Conservation (phyloP, 2,113 vertebrate genomes). For the Psammodynastes pulverulentus region DNA sequence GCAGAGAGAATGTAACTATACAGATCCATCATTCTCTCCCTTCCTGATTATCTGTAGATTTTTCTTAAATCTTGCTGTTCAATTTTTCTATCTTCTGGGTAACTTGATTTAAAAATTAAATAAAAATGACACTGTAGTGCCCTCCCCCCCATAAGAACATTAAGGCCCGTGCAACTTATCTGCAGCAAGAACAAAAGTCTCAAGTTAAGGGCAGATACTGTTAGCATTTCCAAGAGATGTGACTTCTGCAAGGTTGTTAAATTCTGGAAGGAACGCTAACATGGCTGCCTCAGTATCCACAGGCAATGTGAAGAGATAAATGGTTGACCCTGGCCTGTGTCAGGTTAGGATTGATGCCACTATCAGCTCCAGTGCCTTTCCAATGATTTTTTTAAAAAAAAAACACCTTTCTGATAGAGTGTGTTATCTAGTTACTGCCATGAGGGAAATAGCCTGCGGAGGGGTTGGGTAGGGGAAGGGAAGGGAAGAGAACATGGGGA, state of each 20-base stretch:
- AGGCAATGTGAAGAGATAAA: slow-evolving; percentile 97
- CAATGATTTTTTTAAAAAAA: slow-evolving; percentile 91
- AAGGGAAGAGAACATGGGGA: slow-evolving; percentile 29
- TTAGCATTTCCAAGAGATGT: slow-evolving; percentile 71
- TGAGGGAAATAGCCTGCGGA: slow-evolving; percentile 90
- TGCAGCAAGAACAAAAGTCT: neutral
- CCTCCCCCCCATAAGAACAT: neutral
- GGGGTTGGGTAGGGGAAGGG: slow-evolving; percentile 75
- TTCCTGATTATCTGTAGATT: neutral
- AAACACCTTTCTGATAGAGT: slow-evolving; percentile 93
- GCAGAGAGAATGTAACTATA: neutral
- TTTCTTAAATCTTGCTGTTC: neutral
- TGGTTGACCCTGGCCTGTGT: slow-evolving; percentile 94
- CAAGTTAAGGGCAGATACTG: slow-evolving; percentile 62
- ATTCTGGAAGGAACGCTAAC: slow-evolving; percentile 83
- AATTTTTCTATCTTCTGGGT: neutral
- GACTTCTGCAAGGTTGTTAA: slow-evolving; percentile 88
- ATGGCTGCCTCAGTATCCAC: slow-evolving; percentile 90
- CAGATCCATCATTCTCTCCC: neutral
- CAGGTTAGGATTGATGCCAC: slow-evolving; percentile 99
- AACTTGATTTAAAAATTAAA: neutral
- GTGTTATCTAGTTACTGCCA: slow-evolving; percentile 99
- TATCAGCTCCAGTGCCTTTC: slow-evolving; percentile 95
- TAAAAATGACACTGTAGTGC: neutral
- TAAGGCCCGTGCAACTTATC: slow-evolving; percentile 1